phyloP scores from a whole-genome alignment of 2,888 invertebrate species.

The Cataglyphis livida region DNA sequence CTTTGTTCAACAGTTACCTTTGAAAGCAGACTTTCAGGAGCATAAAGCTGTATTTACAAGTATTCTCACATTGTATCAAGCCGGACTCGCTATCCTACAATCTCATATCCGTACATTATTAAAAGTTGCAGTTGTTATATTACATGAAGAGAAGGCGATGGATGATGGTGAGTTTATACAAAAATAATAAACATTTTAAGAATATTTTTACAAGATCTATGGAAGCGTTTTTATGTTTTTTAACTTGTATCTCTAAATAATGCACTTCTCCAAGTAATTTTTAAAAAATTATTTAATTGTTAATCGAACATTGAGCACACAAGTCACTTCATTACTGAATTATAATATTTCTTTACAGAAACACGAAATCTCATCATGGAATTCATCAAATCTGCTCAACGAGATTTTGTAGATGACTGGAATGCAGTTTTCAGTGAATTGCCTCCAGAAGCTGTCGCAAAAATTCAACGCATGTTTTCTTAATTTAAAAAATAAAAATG shows the following conservation, averaged over 20 bases:
- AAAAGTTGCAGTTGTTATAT: slow-evolving; percentile 87
- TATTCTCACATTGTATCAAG: slow-evolving; percentile 88
- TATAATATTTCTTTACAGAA: slow-evolving; percentile 84
- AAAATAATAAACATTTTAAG: background rate
- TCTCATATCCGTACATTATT: slow-evolving; percentile 87
- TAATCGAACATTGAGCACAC: background rate
- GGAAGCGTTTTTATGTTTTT: background rate
- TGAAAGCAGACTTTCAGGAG: slow-evolving; percentile 91
- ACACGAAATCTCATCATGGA: slow-evolving; percentile 86
- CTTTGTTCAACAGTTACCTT: slow-evolving; percentile 90
- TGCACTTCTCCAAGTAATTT: background rate
- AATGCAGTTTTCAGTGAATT: slow-evolving; percentile 74
- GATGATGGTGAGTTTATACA: slow-evolving; percentile 85
- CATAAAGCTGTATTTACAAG: slow-evolving; percentile 90
- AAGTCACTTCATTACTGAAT: background rate
- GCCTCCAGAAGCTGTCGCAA: slow-evolving; percentile 63
- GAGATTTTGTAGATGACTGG: slow-evolving; percentile 88
- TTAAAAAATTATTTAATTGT: background rate
- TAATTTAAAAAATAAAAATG: slow-evolving; percentile 46
- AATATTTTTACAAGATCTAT: background rate
- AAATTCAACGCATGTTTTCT: slow-evolving; percentile 66
- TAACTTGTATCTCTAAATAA: background rate
- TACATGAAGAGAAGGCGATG: slow-evolving; percentile 87
- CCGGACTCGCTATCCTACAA: slow-evolving; percentile 87
- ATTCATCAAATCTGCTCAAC: slow-evolving; percentile 87